Base-by-base conservation (phyloP, 2,888 invertebrate genomes). In the Drosophila rubida region DNA sequence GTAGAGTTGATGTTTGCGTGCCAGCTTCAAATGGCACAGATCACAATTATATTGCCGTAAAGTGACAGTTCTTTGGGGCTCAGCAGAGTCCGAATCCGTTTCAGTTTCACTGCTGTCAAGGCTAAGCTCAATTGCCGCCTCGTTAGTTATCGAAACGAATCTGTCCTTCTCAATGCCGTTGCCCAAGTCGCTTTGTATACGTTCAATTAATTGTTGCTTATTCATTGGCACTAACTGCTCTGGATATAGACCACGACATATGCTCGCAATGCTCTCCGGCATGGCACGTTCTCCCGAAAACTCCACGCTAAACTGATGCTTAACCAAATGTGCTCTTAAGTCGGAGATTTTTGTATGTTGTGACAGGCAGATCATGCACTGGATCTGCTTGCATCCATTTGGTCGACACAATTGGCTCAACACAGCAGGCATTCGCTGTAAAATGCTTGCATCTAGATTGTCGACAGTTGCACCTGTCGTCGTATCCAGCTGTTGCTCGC, bases 351-450 rank as follows among this genome's bases (percentile, higher is more conserved):
- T 91, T 8, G 81, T 75, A 48, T 91, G 91, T 8, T 87, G 84
- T 2, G 90, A 88, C 2, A 82, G 74, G 30, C 92, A 92, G 13
- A 92, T 90, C 89, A 91, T 92, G 76, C 92, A 92, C 53, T 90
- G 84, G 9, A 91, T 90, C 13, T 78, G 77, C 73, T 91, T 92
- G 39, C 86, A 84, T 8, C 91, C 91, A 70, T 91, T 82, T 0
- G 91, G 90, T n/a, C 85, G 84, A 45, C 89, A 83, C 3, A 89
- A 42, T 58, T 90, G 80, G 5, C 54, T 58, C 41, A 88, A 75
- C 5, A 84, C 44, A 32, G 58, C 42, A 14, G 49, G 11, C 22
- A 49, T 37, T 5, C 54, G 22, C 22, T 53, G 44, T 22, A 27
- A 1, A 8, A 13, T 2, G 1, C 53, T 6, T 8, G 27, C 3